Percentiles rank a stretch among this genome's conserved stretches.
These are phyloP conservation scores for Xiphophorus hellerii DNA, from an alignment of 2,113 vertebrate species.

Conservation along the genomic window DNA sequence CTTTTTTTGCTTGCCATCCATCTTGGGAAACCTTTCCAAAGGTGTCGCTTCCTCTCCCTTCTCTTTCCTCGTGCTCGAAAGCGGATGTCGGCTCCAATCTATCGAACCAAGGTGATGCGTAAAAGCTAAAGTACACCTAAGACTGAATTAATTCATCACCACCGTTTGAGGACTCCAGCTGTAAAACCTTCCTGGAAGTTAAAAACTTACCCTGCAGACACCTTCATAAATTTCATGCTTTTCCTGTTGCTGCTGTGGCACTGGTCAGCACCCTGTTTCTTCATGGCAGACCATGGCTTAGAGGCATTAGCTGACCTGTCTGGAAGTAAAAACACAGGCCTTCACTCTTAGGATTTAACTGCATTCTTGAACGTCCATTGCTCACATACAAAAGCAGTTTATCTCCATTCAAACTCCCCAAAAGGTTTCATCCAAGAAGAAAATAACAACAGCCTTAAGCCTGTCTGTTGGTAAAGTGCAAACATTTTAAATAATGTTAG, in stretches of 20 bases:
- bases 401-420: not conserved
- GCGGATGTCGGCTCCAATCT: constrained; percentile 60
- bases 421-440: too few relatives aligned
- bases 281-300: constrained; percentile 85
- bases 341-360: not conserved
- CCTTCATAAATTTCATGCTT: constrained; percentile 89
- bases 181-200: not conserved
- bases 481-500: too few relatives aligned
- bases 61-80: constrained; percentile 48
- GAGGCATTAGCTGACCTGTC: constrained; percentile 77
- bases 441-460: too few relatives aligned
- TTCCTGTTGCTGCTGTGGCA: constrained; percentile 85
- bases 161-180: not conserved
- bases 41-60: constrained; percentile 43
- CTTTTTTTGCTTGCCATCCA: constrained; percentile 30
- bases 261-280: constrained; percentile 86
- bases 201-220: constrained; percentile 86
- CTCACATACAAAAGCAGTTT: not conserved
- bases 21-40: constrained; percentile 38
- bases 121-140: not conserved
- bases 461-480: too few relatives aligned
- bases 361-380: not conserved
- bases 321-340: constrained; percentile 58
- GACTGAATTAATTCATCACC: not conserved
- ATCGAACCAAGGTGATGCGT: not conserved